A percentile compares a stretch with the other conserved stretches of the same genome.
phyloP scores from a whole-genome alignment of 2,113 vertebrate species.

The Haemorhous mexicanus region DNA sequence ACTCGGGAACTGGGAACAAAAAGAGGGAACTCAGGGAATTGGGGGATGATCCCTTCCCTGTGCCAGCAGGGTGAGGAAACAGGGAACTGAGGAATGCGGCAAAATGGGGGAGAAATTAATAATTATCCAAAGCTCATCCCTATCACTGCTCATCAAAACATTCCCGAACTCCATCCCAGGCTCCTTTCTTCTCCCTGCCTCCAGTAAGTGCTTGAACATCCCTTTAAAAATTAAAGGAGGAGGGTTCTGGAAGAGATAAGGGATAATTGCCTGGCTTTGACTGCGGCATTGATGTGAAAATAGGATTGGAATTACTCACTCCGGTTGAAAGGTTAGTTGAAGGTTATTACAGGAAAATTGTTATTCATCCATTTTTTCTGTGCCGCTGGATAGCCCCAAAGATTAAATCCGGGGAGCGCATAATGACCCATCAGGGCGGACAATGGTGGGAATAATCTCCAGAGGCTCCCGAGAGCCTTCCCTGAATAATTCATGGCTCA shows the following conservation, averaged over 20 bases:
- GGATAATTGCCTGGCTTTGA: slow-evolving; percentile 78
- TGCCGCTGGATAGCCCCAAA: slow-evolving; percentile 80
- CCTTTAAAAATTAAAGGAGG: slow-evolving; percentile 71
- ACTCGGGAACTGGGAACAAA: rapidly evolving
- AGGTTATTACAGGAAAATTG: slow-evolving; percentile 93
- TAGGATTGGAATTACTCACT: slow-evolving; percentile 90
- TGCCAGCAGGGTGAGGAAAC: background rate
- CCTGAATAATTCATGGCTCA: slow-evolving; percentile 95
- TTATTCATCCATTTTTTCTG: slow-evolving; percentile 78
- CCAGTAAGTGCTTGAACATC: slow-evolving; percentile 60
- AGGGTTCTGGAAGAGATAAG: slow-evolving; percentile 74
- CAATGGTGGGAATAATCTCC: slow-evolving; percentile 88
- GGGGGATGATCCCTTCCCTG: background rate
- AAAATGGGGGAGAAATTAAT: slow-evolving; percentile 12
- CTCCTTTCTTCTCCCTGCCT: slow-evolving; percentile 47
- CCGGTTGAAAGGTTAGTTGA: slow-evolving; percentile 95
- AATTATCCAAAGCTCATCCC: background rate
- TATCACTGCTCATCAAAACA: slow-evolving; percentile 50
- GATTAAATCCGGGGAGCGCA: slow-evolving; percentile 91
- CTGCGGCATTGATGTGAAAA: slow-evolving; percentile 92
- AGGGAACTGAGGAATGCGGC: background rate
- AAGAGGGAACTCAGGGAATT: rapidly evolving
- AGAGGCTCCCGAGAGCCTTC: slow-evolving; percentile 80
- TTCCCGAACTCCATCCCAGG: slow-evolving; percentile 5
- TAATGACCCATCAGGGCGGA: slow-evolving; percentile 97